phyloP scores from a whole-genome alignment of 2,888 invertebrate genomes.

The Latrodectus hesperus region DNA sequence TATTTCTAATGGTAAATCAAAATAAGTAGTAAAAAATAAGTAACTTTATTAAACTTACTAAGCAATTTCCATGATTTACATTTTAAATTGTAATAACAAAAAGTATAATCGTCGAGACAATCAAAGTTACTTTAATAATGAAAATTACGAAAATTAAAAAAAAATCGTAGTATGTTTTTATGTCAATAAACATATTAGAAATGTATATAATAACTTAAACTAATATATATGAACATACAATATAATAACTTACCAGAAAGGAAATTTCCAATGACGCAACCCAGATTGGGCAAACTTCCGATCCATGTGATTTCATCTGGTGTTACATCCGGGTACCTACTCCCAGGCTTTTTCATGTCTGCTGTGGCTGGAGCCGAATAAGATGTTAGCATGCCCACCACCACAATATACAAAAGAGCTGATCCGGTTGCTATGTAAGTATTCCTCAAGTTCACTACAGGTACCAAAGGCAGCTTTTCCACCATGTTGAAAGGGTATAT shows the following conservation, averaged over 20 bases:
- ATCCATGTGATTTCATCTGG: slow-evolving; percentile 64
- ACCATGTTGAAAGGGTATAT: no score
- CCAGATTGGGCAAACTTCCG: slow-evolving; percentile 54
- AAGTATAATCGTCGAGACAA: no score
- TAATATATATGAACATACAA: background rate
- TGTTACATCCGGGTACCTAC: slow-evolving; percentile 29
- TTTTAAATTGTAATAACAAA: no score
- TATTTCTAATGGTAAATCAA: no score
- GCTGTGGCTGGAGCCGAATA: slow-evolving; percentile 65
- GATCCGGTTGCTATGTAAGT: slow-evolving; percentile 56
- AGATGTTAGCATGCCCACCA: slow-evolving; percentile 61
- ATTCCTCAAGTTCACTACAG: slow-evolving; percentile 22
- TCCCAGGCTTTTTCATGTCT: slow-evolving; percentile 39
- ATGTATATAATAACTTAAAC: no score
- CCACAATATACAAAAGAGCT: slow-evolving; percentile 61
- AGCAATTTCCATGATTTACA: no score
- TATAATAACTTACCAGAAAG: slow-evolving; percentile 55
- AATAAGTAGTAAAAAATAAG: no score
- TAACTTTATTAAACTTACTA: no score
- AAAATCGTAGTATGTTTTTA: no score
- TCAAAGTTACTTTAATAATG: no score
- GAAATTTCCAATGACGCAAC: slow-evolving; percentile 63
- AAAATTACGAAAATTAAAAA: no score
- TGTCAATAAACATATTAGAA: no score
- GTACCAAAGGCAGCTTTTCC: background rate